Conservation (phyloP, 2,888 invertebrate genomes). For the Sympetrum striolatum region DNA sequence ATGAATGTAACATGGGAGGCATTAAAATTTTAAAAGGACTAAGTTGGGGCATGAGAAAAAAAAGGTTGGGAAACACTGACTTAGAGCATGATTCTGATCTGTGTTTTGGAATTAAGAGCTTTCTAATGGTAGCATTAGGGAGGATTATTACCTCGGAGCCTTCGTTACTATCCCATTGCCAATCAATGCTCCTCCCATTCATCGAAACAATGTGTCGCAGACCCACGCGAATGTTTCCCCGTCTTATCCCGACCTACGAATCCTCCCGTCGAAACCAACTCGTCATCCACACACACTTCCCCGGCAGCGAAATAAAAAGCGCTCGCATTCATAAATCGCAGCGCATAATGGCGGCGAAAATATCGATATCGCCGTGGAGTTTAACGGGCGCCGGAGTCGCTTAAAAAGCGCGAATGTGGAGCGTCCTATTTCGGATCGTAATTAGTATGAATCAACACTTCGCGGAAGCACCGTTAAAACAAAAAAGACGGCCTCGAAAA, state of each 20-base stretch:
- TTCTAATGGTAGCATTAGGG: too few relatives aligned
- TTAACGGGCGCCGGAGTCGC: not conserved
- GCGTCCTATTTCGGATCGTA: not conserved
- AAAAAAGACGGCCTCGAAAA: not conserved
- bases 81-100: too few relatives aligned
- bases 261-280: not conserved
- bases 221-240: not conserved
- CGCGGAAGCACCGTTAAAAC: not conserved
- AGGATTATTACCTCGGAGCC: not conserved
- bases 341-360: not conserved
- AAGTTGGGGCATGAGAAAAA: too few relatives aligned
- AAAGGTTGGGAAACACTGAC: too few relatives aligned
- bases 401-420: not conserved
- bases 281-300: not conserved
- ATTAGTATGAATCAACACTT: not conserved
- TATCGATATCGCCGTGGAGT: not conserved
- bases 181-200: too few relatives aligned
- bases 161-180: not conserved
- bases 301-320: not conserved
- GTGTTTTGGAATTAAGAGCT: too few relatives aligned
- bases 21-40: too few relatives aligned
- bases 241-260: too few relatives aligned
- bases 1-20: too few relatives aligned
- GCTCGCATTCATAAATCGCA: not conserved
- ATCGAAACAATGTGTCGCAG: not conserved